These are phyloP conservation scores for Bombyx mori DNA, from an alignment of 1,140 invertebrate species.

Conservation along the genomic window DNA sequence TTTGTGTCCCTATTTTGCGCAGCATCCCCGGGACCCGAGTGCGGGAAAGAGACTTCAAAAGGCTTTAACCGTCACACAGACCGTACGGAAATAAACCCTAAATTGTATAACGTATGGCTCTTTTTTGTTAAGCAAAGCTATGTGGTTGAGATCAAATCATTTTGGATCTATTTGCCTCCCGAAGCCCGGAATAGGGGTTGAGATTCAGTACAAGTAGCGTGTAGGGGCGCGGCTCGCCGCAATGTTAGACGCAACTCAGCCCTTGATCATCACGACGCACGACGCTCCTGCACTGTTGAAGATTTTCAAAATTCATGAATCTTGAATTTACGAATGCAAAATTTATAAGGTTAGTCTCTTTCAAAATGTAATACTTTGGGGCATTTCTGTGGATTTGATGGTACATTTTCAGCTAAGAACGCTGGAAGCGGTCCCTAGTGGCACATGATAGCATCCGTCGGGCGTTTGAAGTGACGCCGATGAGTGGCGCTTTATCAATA, in stretches of 20 bases:
- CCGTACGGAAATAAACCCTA: conserved; percentile 24
- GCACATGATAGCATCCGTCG: conserved; percentile 21
- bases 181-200: conserved; percentile 69
- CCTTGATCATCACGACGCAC: conserved; percentile 52
- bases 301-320: conserved; percentile 24
- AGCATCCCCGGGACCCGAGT: conserved; percentile 70
- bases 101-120: conserved; percentile 9
- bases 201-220: conserved; percentile 70
- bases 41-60: conserved; percentile 49
- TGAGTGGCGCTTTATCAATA: conserved; percentile 23
- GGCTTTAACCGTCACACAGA: conserved; percentile 18
- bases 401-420: conserved; percentile 29
- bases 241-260: conserved; percentile 69
- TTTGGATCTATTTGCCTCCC: conserved; percentile 38
- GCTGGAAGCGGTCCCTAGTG: conserved; percentile 42
- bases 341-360: conserved; percentile 11
- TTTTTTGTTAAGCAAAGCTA: conserved; percentile 9
- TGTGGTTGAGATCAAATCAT: conserved; percentile 27
- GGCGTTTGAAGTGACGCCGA: conserved; percentile 31
- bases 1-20: conserved; percentile 69
- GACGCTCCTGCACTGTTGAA: no score
- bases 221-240: conserved; percentile 70
- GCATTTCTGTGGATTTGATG: background rate
- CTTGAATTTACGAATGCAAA: conserved; percentile 34
- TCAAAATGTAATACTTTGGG: background rate